Base-by-base conservation (phyloP, 1,140 invertebrate species). In the Temnothorax nylanderi region DNA sequence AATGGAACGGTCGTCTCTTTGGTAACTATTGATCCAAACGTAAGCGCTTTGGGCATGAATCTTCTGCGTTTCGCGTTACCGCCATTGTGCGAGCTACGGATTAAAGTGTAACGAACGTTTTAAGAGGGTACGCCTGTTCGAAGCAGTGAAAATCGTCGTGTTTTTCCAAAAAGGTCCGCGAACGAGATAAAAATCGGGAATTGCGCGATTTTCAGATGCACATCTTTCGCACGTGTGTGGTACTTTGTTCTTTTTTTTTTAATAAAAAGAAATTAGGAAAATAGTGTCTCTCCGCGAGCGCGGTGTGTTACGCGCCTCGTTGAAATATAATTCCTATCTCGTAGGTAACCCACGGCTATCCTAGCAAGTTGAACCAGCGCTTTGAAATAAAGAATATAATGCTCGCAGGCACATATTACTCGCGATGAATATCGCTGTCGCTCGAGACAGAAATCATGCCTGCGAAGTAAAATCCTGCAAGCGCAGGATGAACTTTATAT, bases 21-120 rank as follows among this genome's bases (percentile, higher is more conserved):
- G 69, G 4, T 37, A 47, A 34, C 67, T 58, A 37, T 0, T 44
- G 78, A 81, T 47, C 26, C 69, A 54, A 75, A 47, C 1, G 54
- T 60, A 58, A 74, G 26, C 69, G 69, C 80, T 75, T 44, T 58
- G 67, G 21, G 21, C 4, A 26, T 32, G 44, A n/a, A 67, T 80
- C 60, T 80, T 65, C 26, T 11, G 58, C 26, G 44, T 67, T 54
- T 41, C 37, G 62, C 47, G 54, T 60, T 60, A 58, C 37, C 26
- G 21, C 58, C 44, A 26, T 54, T 60, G 41, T 41, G 7, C 18
- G 44, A 75, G 18, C 34, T 47, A 58, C 67, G 62, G 51, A 58
- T 82, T 74, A 47, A 74, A 82, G 41, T 74, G 44, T 74, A 74
- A 84, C 56, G 44, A 18, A 16, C 47, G 16, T 81, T 84, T 75